Evolutionary conservation across 2,888 invertebrate species (phyloP).

Genomic region (Ophion costatus): DNA sequence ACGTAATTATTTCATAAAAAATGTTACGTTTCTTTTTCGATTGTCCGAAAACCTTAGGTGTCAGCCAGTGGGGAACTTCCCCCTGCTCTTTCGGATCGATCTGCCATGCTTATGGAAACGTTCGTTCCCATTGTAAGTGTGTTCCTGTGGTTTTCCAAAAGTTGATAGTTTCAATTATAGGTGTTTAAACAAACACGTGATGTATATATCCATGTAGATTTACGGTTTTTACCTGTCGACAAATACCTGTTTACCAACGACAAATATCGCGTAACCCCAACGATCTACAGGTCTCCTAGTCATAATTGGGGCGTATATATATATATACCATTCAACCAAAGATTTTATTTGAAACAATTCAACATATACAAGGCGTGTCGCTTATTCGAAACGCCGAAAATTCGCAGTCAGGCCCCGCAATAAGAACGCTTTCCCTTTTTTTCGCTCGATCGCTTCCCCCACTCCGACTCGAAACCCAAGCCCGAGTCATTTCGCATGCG

Average conservation of each 20-base stretch:
- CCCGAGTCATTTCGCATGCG: too few relatives aligned
- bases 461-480: too few relatives aligned
- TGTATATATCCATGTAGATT: constrained; percentile 42
- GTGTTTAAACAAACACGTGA: background rate
- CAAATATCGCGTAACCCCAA: constrained; percentile 42
- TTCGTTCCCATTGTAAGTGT: background rate
- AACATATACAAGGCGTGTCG: constrained; percentile 22
- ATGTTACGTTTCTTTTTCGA: too few relatives aligned
- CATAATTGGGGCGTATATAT: constrained; percentile 44
- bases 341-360: constrained; percentile 40
- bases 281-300: constrained; percentile 60
- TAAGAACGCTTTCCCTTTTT: too few relatives aligned
- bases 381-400: constrained; percentile 18
- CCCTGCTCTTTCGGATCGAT: too few relatives aligned
- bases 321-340: constrained; percentile 54
- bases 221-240: constrained; percentile 9
- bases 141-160: background rate
- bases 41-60: too few relatives aligned
- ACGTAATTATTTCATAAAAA: too few relatives aligned
- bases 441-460: too few relatives aligned
- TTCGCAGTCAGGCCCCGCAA: too few relatives aligned
- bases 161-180: constrained; percentile 12
- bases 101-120: background rate
- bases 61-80: too few relatives aligned
- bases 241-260: too few relatives aligned